Base-by-base conservation (phyloP, 2,888 invertebrate genomes). In the Chymomyza amoena region DNA sequence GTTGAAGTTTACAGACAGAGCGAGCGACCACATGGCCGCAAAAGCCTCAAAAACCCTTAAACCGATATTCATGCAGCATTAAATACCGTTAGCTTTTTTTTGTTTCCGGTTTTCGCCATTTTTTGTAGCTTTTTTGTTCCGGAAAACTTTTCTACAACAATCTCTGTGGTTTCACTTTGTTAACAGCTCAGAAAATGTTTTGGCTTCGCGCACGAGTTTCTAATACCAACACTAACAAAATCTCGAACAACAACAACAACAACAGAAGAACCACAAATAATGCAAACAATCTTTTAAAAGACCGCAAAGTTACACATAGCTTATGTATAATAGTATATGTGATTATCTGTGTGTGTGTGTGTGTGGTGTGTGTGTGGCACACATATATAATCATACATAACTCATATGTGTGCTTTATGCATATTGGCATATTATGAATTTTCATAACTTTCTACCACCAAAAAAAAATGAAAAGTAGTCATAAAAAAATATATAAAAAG, bases 151-250 rank as follows among this genome's bases (percentile, higher is more conserved):
- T 69, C 67, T 75, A 84, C 81, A 84, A 86, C 81, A 84, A 88
- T 84, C 87, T 86, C 80, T 84, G 84, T 84, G 88, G 84, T 88
- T 84, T 88, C 87, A 86, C 87, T 84, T 88, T 84, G 88, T 88
- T 84, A 84, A 81, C 84, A 84, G 84, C 84, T 84, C 84, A 76
- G 79, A 77, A 78, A 84, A 84, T 80, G 77, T 87, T 25, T 82
- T 74, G 68, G 64, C 60, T 68, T 65, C 64, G 65, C 57, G 20
- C 65, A 54, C 69, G 73, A 74, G 73, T 65, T 65, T 68, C 75
- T 75, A 75, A 75, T 75, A 50, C 75, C 70, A 59, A 39, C 39
- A 63, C 45, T 1, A 61, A 32, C 5, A 61, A 18, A 15, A 20
- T 5, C 32, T 20, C 15, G 6, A 16, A 18, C 25, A 50, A 56